Base-by-base conservation (phyloP, 92 coral and sea anemone genomes). In the Siderastrea siderea region DNA sequence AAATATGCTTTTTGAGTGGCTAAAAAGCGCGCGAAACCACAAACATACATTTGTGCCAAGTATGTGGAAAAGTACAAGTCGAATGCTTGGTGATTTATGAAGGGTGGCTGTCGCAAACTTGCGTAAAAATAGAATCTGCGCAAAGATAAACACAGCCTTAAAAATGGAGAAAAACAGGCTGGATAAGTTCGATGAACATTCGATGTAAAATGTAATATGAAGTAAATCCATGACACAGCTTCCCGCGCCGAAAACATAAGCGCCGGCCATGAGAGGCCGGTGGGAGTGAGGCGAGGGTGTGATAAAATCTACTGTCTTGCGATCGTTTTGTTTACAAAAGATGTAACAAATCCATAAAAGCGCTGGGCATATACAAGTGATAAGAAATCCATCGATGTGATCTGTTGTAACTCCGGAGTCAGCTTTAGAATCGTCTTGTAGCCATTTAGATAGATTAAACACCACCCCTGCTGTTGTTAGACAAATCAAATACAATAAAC, bases 401-500 rank as follows among this genome's bases (percentile, higher is more conserved):
- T 97, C 99, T 7, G 96, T 89, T 4, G 98, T 97, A 3, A 97
- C 97, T n/a, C 98, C 92, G 12, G 96, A 95, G 58, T 94, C 95
- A 6, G 96, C 96, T 51, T 94, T 91, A 11, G 98, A 90, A 78
- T 97, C 99, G 60, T 94, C 95, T 63, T 97, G 99, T 7, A 97
- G 90, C 99, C 99, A 97, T 75, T 93, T 91, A 11, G 99, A 97
- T 38, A 97, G 80, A 71, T 96, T 97, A 58, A 97, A 96, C 48
- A 96, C 99, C 53, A 97, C 98, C 73, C 99, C 99, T 15, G 98
- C 97, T 54, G 98, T 96, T 64, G 99, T 97, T 78, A 97, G 92
- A 68, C 99, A 97, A 84, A 95, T 95, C 77, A 97, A 86, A 77
- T 97, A 97, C 77, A 97, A 74, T 61, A 97, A 89, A 87, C 99